These are phyloP conservation scores for Protodeltote pygarga DNA, from an alignment of 2,888 invertebrate species.

Conservation along the genomic window DNA sequence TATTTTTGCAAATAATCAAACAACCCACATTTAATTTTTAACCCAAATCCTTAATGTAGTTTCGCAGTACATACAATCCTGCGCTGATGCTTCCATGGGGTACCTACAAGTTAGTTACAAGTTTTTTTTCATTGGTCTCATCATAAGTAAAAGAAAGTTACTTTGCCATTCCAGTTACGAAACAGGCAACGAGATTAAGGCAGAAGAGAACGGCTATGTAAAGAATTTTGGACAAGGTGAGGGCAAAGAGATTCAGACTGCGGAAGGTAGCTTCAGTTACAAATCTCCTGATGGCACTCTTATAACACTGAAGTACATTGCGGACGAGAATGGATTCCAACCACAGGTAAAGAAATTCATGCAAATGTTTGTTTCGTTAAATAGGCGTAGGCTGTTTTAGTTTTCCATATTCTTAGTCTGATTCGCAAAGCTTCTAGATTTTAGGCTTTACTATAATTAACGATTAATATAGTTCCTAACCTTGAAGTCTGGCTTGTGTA, in stretches of 20 bases:
- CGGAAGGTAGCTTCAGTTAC: slow-evolving; percentile 89
- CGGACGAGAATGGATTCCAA: slow-evolving; percentile 91
- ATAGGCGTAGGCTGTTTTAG: not conserved
- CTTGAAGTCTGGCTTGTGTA: too few relatives aligned
- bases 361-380: slow-evolving; percentile 25
- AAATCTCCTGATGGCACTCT: slow-evolving; percentile 89
- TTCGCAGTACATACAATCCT: too few relatives aligned
- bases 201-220: slow-evolving; percentile 88
- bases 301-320: slow-evolving; percentile 88
- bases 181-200: slow-evolving; percentile 89
- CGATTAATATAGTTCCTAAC: too few relatives aligned
- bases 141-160: not conserved
- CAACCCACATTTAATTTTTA: too few relatives aligned
- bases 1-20: too few relatives aligned
- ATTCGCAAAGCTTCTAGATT: too few relatives aligned
- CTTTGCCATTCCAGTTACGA: slow-evolving; percentile 87
- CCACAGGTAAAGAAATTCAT: slow-evolving; percentile 76
- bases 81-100: too few relatives aligned
- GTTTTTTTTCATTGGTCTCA: not conserved
- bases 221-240: slow-evolving; percentile 87
- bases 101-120: not conserved
- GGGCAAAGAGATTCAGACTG: slow-evolving; percentile 82
- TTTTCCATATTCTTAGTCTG: slow-evolving; percentile 31
- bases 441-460: too few relatives aligned
- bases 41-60: too few relatives aligned